Conservation (phyloP, 2,888 invertebrate genomes). For the Gerris lacustris region DNA sequence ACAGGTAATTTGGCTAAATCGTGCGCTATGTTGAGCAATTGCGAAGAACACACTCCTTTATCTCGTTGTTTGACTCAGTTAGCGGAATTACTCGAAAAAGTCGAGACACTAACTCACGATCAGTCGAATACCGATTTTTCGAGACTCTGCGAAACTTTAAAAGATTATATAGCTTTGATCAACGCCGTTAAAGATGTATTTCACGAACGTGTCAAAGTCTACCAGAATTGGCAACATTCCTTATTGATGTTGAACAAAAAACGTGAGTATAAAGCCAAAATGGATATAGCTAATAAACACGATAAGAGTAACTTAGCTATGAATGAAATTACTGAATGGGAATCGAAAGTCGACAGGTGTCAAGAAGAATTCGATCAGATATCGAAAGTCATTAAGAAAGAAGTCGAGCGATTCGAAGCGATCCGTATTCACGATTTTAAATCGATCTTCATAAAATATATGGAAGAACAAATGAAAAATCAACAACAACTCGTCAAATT, state of each 20-base stretch:
- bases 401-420: conserved; percentile 83
- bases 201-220: conserved; percentile 63
- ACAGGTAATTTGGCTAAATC: conserved; percentile 78
- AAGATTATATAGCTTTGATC: conserved; percentile 85
- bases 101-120: conserved; percentile 74
- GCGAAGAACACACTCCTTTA: conserved; percentile 84
- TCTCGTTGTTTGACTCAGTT: conserved; percentile 81
- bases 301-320: conserved; percentile 82
- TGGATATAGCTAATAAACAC: conserved; percentile 75
- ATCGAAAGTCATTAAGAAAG: conserved; percentile 84
- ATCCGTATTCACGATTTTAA: conserved; percentile 82
- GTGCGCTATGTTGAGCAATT: conserved; percentile 77
- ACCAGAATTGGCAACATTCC: conserved; percentile 96
- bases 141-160: conserved; percentile 83
- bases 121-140: conserved; percentile 93
- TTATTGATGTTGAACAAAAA: conserved; percentile 88
- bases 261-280: conserved; percentile 83
- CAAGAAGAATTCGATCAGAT: conserved; percentile 94
- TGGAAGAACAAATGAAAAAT: conserved; percentile 86
- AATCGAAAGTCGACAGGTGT: conserved; percentile 88
- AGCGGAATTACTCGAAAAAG: conserved; percentile 75
- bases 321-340: conserved; percentile 89
- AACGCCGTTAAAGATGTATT: conserved; percentile 69
- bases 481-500: conserved; percentile 88
- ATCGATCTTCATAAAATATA: conserved; percentile 73